phyloP scores from a whole-genome alignment of 2,888 invertebrate species.

The Aleiodes alternator region DNA sequence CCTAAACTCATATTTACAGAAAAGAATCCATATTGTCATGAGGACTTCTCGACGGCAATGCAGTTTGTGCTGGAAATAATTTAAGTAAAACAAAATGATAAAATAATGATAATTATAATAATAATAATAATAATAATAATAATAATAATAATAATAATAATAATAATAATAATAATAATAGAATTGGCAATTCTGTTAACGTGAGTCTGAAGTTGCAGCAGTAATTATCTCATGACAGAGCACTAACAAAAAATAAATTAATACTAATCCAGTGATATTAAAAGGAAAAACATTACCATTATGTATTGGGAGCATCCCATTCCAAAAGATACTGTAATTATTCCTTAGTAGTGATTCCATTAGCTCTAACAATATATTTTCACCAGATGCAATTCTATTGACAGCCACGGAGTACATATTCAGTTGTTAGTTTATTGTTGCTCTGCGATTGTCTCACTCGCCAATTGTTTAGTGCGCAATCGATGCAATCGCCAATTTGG shows the following conservation, averaged over 20 bases:
- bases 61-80: neutral
- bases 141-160: no score
- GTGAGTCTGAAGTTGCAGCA: neutral
- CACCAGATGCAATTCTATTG: constrained; percentile 87
- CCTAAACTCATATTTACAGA: constrained; percentile 69
- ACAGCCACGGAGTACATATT: constrained; percentile 89
- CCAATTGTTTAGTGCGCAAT: constrained; percentile 81
- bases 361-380: constrained; percentile 86
- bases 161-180: constrained; percentile 35
- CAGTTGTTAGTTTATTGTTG: constrained; percentile 66
- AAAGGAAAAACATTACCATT: constrained; percentile 64
- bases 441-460: constrained; percentile 83
- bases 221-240: neutral
- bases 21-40: constrained; percentile 12
- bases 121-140: no score
- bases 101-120: no score
- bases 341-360: constrained; percentile 82
- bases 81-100: neutral
- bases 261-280: constrained; percentile 2
- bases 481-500: constrained; percentile 76
- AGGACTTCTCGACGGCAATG: no score
- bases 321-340: constrained; percentile 91
- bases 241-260: neutral
- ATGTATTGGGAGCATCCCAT: constrained; percentile 84
- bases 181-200: constrained; percentile 43